phyloP scores from a whole-genome alignment of 2,797 vertebrate species.

The Hippoglossus hippoglossus region DNA sequence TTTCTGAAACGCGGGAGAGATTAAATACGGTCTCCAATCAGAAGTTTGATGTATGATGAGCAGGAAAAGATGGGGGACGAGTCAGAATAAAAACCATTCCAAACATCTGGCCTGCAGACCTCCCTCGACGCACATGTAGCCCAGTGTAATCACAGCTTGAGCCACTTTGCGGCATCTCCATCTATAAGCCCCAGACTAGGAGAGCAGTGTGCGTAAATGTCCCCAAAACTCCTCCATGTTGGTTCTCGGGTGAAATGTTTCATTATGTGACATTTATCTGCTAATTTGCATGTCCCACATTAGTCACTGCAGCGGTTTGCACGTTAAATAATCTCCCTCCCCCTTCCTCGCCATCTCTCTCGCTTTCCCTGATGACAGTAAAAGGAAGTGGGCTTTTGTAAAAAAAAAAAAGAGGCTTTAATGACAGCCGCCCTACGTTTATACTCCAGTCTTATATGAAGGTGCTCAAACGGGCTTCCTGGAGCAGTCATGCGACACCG shows the following conservation, averaged over 20 bases:
- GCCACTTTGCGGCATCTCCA: conserved; percentile 80
- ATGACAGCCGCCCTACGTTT: conserved; percentile 84
- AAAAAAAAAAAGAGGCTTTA: conserved; percentile 75
- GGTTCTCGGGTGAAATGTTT: conserved; percentile 51
- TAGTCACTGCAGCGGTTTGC: conserved; percentile 52
- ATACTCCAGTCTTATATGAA: conserved; percentile 83
- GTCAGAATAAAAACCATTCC: conserved; percentile 74
- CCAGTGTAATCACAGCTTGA: conserved; percentile 80
- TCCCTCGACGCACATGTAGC: conserved; percentile 81
- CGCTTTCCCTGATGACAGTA: conserved; percentile 70
- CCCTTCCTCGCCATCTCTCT: conserved; percentile 30
- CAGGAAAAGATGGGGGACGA: conserved; percentile 68
- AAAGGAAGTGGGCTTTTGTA: conserved; percentile 88
- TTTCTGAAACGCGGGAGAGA: conserved; percentile 41
- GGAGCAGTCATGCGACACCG: conserved; percentile 90
- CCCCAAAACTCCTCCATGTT: conserved; percentile 61
- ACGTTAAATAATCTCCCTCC: conserved; percentile 57
- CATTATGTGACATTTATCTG: conserved; percentile 69
- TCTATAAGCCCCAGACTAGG: conserved; percentile 63
- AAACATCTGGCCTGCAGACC: conserved; percentile 88
- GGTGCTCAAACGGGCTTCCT: conserved; percentile 88
- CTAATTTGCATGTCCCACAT: conserved; percentile 73
- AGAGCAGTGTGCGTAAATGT: conserved; percentile 50
- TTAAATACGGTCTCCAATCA: conserved; percentile 75
- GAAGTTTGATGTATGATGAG: conserved; percentile 78